A percentile compares a stretch with the other conserved stretches of the same genome.
phyloP scores from a whole-genome alignment of 35 echinoderm and acorn worm genomes.

The Apostichopus parvimensis region DNA sequence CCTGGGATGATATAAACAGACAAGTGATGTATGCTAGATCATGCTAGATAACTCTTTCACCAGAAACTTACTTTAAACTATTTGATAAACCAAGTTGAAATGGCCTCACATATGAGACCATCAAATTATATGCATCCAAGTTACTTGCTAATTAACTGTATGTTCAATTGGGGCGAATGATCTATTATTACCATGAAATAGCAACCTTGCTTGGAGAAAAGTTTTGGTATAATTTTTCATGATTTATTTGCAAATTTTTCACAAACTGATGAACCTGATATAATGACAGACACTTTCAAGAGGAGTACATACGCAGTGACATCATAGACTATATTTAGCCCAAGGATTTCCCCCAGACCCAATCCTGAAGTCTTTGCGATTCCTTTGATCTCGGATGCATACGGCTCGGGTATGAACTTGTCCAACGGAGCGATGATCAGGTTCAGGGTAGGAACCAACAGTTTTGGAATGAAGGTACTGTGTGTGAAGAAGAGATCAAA shows the following conservation, averaged over 20 bases:
- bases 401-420: slow-evolving; percentile 75
- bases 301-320: slow-evolving; percentile 75
- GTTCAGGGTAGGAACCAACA: slow-evolving; percentile 53
- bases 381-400: slow-evolving; percentile 78
- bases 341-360: slow-evolving; percentile 63
- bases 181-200: too few species aligned
- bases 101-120: too few species aligned
- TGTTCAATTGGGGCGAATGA: too few species aligned
- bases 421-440: slow-evolving; percentile 52
- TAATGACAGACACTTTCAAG: too few species aligned
- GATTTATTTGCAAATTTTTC: too few species aligned
- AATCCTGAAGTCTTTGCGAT: slow-evolving; percentile 67
- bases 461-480: slow-evolving; percentile 55
- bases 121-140: too few species aligned
- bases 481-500: neutral
- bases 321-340: slow-evolving; percentile 84
- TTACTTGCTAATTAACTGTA: too few species aligned
- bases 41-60: neutral
- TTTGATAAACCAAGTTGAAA: too few species aligned
- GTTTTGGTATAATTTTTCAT: too few species aligned
- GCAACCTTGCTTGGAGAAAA: too few species aligned
- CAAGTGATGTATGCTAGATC: neutral
- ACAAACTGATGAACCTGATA: too few species aligned
- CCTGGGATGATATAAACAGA: slow-evolving; percentile 6
- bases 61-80: neutral